These are phyloP conservation scores for Scolopax bukidnonensis DNA, from an alignment of 2,797 vertebrate genomes.

Conservation along the genomic window DNA sequence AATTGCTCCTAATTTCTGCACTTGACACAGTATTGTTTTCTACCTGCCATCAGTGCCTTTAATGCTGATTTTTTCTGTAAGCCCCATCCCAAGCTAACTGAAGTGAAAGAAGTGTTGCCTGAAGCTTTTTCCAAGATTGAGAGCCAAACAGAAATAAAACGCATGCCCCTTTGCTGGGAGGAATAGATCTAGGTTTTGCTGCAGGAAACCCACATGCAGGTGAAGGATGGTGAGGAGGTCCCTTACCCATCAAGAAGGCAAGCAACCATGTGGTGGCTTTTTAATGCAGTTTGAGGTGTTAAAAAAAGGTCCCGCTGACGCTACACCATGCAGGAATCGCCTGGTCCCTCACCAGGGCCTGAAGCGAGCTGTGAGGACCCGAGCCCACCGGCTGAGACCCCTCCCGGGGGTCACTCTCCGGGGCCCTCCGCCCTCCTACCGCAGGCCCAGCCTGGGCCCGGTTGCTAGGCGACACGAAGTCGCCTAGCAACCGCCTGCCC, in stretches of 20 bases:
- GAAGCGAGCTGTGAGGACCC: background rate
- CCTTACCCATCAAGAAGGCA: background rate
- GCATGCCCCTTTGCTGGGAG: background rate
- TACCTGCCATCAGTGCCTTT: background rate
- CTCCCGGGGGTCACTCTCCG: rapidly evolving
- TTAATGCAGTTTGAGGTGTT: background rate
- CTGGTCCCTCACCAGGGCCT: background rate
- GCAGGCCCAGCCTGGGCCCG: background rate
- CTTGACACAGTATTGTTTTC: background rate
- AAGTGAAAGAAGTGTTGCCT: background rate
- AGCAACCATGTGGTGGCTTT: background rate
- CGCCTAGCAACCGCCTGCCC: rapidly evolving
- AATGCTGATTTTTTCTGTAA: background rate
- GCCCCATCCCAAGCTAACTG: rapidly evolving
- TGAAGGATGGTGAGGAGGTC: background rate
- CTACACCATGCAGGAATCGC: rapidly evolving
- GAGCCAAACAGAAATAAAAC: background rate
- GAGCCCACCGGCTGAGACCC: no score
- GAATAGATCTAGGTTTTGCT: background rate
- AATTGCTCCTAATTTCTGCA: background rate
- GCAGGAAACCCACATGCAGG: rapidly evolving
- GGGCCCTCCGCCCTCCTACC: rapidly evolving
- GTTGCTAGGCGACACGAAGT: background rate
- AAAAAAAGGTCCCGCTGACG: background rate
- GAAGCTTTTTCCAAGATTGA: background rate